Evolutionary conservation across 2,888 invertebrate species (phyloP), one percentile per base, ranked within the genome.

Genomic region (Ypsolopha scabrella): DNA sequence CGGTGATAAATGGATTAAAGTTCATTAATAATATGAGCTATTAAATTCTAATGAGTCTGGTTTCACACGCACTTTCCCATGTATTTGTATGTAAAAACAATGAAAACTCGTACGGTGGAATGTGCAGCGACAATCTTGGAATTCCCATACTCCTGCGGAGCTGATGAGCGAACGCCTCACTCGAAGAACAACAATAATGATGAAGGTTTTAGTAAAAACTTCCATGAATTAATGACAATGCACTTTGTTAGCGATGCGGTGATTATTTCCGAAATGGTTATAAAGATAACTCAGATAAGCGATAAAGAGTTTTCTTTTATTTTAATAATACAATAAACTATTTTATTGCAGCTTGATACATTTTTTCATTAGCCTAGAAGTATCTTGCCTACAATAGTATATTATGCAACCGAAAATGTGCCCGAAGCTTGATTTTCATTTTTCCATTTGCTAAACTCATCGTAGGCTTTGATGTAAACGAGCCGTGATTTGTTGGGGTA

Each of bases 41-140:
- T 51, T 44, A 63, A 59, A 64, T 64, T 64, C 58, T 63, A 67
- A 68, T 64, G 63, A 64, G 59, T 50, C 54, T 46, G 43, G 38
- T 47, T 56, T 56, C 55, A 56, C 55, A 56, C 58, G 56, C 55
- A 61, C 60, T 63, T 70, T 70, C 72, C 61, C 69, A 69, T 60
- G 60, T 56, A 53, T 63, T 54, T 52, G 52, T 34, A 47, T 48
- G 48, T 46, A 51, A 34, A 52, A 53, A 64, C 63, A 65, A 65
- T 60, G 60, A 55, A 57, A 55, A 35, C 34, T 53, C 52, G 39
- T 48, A 59, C 24, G 24, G 24, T 57, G 56, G 55, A 54, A 62
- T 59, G 58, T 53, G 57, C 57, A 54, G 35, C 50, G 50, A 56
- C 52, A 48, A 54, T 55, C 51, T 51, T 55, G 53, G 46, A 52